Conservation (phyloP, 2,797 vertebrate genomes). For the Sciurus carolinensis region DNA sequence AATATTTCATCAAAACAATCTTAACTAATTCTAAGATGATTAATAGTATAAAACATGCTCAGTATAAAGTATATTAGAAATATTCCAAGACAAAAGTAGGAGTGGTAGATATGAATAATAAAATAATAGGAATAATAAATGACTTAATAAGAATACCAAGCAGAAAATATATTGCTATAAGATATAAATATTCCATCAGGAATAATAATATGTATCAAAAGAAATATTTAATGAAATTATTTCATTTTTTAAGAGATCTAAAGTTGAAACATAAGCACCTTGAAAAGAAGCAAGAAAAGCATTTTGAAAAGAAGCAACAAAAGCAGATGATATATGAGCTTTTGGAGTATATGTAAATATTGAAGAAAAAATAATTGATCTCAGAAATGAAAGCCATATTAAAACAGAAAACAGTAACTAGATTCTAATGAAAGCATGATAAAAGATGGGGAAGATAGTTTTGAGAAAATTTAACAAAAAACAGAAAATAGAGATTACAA, state of each 20-base stretch:
- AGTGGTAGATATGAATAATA: constrained; percentile 36
- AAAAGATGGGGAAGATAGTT: neutral
- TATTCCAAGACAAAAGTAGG: neutral
- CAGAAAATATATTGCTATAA: neutral
- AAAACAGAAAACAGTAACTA: neutral
- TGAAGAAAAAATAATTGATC: neutral
- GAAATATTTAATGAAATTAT: neutral
- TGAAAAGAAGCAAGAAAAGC: neutral
- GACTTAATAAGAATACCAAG: neutral
- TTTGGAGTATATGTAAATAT: neutral
- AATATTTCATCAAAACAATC: constrained; percentile 51
- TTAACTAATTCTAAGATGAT: constrained; percentile 33
- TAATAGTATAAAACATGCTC: constrained; percentile 19
- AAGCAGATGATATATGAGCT: neutral
- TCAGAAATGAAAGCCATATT: neutral
- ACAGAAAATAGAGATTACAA: neutral
- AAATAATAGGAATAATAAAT: constrained; percentile 16
- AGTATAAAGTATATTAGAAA: neutral
- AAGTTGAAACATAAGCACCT: neutral
- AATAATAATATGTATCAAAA: neutral
- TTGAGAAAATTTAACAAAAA: neutral
- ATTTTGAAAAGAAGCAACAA: neutral
- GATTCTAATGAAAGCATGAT: neutral
- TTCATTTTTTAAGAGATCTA: neutral
- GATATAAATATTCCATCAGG: neutral